Conservation (phyloP, 2,888 invertebrate genomes). For the Camponotus fellah region DNA sequence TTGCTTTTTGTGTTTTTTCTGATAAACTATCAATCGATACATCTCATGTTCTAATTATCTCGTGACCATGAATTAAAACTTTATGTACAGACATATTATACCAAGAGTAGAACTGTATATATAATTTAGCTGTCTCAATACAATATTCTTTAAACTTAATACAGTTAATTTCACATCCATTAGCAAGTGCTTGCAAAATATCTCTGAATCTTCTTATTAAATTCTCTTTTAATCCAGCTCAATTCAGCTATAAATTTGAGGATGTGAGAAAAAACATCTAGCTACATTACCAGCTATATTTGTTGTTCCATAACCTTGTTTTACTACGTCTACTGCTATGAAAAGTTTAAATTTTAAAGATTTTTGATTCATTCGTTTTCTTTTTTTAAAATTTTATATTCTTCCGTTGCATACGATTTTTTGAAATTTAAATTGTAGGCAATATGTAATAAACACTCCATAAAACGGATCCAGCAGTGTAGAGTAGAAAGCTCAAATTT, state of each 20-base stretch:
- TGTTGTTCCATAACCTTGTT: slow-evolving; percentile 40
- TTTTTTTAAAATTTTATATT: slow-evolving; percentile 38
- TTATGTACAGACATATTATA: slow-evolving; percentile 1
- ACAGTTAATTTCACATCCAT: not conserved
- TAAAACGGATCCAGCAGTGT: slow-evolving; percentile 44
- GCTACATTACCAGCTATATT: slow-evolving; percentile 46
- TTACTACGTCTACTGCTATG: slow-evolving; percentile 46
- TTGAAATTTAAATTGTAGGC: slow-evolving; percentile 45
- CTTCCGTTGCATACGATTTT: slow-evolving; percentile 28
- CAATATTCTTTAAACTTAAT: not conserved
- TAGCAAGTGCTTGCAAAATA: slow-evolving; percentile 49
- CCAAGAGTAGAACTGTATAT: not conserved
- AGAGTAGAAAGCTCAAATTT: slow-evolving; percentile 47
- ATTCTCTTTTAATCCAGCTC: not conserved
- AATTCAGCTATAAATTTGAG: slow-evolving; percentile 21
- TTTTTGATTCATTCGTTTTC: slow-evolving; percentile 23
- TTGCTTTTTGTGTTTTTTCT: slow-evolving; percentile 2
- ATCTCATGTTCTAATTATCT: not conserved
- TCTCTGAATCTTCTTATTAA: slow-evolving; percentile 3
- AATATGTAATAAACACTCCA: slow-evolving; percentile 45
- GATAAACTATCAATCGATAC: not conserved
- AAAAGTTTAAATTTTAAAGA: slow-evolving; percentile 24
- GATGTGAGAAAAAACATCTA: slow-evolving; percentile 33
- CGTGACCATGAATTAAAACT: not conserved
- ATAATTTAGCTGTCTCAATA: not conserved